A percentile compares a stretch with the other conserved stretches of the same genome.
Conservation (phyloP, 2,113 vertebrate genomes). For the Oreotrochilus melanogaster region DNA sequence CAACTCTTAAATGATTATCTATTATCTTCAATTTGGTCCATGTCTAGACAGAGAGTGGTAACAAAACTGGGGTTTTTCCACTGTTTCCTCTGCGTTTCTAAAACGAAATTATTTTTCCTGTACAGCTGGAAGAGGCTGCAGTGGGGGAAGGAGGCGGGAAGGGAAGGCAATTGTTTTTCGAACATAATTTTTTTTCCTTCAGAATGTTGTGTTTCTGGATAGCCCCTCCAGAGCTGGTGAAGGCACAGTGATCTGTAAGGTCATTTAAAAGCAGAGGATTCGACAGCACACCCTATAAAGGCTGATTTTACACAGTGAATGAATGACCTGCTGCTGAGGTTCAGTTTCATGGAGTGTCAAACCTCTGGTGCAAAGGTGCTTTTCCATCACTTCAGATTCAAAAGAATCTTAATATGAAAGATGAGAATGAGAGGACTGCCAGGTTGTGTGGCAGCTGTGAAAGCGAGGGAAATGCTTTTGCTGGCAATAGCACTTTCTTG, state of each 20-base stretch:
- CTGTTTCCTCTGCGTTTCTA: slow-evolving; percentile 28
- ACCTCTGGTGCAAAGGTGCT: slow-evolving; percentile 27
- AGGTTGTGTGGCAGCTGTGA: slow-evolving; percentile 51
- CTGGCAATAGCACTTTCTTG: slow-evolving; percentile 25
- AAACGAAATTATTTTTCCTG: neutral
- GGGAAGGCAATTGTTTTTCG: neutral
- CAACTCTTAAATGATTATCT: slow-evolving; percentile 42
- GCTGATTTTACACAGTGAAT: slow-evolving; percentile 5
- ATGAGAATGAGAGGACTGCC: slow-evolving; percentile 38
- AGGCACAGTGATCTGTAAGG: slow-evolving; percentile 11
- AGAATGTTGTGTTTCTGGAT: neutral
- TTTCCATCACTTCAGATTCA: slow-evolving; percentile 62
- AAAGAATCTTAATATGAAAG: slow-evolving; percentile 63
- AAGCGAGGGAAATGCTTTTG: slow-evolving; percentile 56
- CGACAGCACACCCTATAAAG: neutral
- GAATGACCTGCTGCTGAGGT: slow-evolving; percentile 1
- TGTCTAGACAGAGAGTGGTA: slow-evolving; percentile 36
- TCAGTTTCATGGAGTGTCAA: slow-evolving; percentile 44
- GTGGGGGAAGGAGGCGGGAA: neutral
- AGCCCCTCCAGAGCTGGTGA: neutral
- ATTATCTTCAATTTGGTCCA: slow-evolving; percentile 51
- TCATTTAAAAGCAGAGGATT: slow-evolving; percentile 39
- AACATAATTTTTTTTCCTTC: neutral
- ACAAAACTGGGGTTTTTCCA: neutral
- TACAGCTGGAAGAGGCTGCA: neutral